Evolutionary conservation across 2,888 invertebrate species (phyloP).

Genomic region (Syrphus vitripennis): DNA sequence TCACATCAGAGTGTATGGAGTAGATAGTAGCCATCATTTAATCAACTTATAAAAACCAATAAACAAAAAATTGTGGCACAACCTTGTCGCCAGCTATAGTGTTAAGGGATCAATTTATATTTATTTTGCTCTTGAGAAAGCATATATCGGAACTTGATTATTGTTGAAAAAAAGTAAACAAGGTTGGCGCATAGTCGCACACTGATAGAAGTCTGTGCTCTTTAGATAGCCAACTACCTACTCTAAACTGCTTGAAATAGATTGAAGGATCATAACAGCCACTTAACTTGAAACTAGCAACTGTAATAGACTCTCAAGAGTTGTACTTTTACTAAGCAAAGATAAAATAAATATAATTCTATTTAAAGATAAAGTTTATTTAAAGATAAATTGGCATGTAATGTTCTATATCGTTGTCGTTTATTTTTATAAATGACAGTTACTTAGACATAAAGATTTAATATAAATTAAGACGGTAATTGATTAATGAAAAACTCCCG

Average conservation of each 20-base stretch:
- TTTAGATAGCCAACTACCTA: background rate
- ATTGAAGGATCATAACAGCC: conserved; percentile 10
- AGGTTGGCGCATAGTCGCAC: background rate
- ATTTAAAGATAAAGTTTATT: background rate
- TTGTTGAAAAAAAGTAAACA: conserved; percentile 13
- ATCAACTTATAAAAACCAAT: background rate
- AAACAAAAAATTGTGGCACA: background rate
- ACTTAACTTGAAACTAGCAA: background rate
- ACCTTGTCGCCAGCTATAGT: background rate
- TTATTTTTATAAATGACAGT: background rate
- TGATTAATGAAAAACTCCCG: background rate
- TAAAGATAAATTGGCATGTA: background rate
- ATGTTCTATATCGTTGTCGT: background rate
- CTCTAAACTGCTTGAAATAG: background rate
- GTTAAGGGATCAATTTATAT: conserved; percentile 14
- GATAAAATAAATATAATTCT: background rate
- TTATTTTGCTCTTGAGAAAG: conserved; percentile 37
- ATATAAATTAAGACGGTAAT: background rate
- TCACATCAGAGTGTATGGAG: no score
- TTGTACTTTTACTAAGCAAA: background rate
- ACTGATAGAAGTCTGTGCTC: background rate
- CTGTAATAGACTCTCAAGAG: background rate
- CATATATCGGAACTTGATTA: conserved; percentile 33
- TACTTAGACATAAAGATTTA: background rate
- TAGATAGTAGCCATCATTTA: conserved; percentile 7